Conservation (phyloP, 2,797 vertebrate genomes). For the Champsocephalus esox region DNA sequence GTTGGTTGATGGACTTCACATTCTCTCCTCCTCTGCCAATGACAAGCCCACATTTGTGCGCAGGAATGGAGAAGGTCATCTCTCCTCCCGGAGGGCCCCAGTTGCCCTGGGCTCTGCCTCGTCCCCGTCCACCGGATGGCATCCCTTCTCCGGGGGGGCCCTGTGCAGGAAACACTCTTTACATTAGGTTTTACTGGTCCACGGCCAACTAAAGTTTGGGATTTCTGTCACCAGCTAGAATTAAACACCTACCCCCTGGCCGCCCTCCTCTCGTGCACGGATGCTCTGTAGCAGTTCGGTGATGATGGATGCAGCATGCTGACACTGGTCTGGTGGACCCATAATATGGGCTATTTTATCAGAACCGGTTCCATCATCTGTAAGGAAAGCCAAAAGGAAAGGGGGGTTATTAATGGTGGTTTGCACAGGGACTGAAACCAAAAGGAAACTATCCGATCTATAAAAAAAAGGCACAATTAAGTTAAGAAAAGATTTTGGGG, state of each 20-base stretch:
- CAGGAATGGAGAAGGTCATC: slow-evolving; percentile 95
- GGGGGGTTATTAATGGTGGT: not conserved
- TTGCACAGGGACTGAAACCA: slow-evolving; percentile 3
- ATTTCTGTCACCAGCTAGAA: not conserved
- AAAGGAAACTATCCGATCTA: not conserved
- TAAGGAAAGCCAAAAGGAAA: slow-evolving; percentile 8
- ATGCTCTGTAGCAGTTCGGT: slow-evolving; percentile 95
- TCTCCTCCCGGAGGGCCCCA: slow-evolving; percentile 93
- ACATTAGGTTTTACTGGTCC: not conserved
- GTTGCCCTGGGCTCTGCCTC: slow-evolving; percentile 86
- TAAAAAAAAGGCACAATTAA: not conserved
- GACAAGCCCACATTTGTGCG: slow-evolving; percentile 94
- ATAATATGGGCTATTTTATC: slow-evolving; percentile 96
- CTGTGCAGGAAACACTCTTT: slow-evolving; percentile 51
- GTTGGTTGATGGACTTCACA: slow-evolving; percentile 96
- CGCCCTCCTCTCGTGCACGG: slow-evolving; percentile 87
- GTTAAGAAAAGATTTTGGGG: not conserved
- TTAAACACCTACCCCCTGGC: slow-evolving; percentile 76
- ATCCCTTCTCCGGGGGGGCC: slow-evolving; percentile 90
- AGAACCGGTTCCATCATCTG: slow-evolving; percentile 92
- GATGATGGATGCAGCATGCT: slow-evolving; percentile 94
- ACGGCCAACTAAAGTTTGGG: not conserved
- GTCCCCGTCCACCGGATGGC: slow-evolving; percentile 86
- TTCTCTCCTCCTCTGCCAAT: slow-evolving; percentile 95
- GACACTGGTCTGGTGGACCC: slow-evolving; percentile 94